Conservation (phyloP, 2,888 invertebrate genomes). For the Drepanosiphum platanoidis region DNA sequence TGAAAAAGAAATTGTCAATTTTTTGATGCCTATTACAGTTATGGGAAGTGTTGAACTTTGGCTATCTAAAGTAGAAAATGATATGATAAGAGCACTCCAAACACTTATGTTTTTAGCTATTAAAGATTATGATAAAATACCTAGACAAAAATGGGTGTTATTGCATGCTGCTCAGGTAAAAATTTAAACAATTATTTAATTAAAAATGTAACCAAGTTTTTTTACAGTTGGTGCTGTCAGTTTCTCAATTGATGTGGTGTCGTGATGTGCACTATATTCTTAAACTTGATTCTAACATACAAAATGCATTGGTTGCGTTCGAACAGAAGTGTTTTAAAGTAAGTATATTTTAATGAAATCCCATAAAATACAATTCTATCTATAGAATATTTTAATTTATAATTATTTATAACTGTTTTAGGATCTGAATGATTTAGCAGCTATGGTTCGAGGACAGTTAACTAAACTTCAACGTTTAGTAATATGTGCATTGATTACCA, state of each 20-base stretch:
- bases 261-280: slow-evolving; percentile 80
- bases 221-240: slow-evolving; percentile 78
- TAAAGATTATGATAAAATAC: slow-evolving; percentile 73
- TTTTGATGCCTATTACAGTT: slow-evolving; percentile 83
- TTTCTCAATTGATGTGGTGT: slow-evolving; percentile 94
- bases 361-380: not conserved
- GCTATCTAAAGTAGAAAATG: slow-evolving; percentile 90
- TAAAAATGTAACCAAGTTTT: slow-evolving; percentile 26
- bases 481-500: slow-evolving; percentile 85
- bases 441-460: slow-evolving; percentile 79
- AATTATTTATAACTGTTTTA: slow-evolving; percentile 65
- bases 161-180: slow-evolving; percentile 78
- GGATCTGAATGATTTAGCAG: slow-evolving; percentile 83
- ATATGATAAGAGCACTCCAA: slow-evolving; percentile 84
- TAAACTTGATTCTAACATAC: slow-evolving; percentile 70
- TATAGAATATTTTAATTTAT: not conserved
- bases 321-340: slow-evolving; percentile 67
- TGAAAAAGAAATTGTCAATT: slow-evolving; percentile 82
- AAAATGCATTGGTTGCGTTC: slow-evolving; percentile 62
- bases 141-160: slow-evolving; percentile 79
- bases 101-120: slow-evolving; percentile 80
- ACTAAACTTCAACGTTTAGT: slow-evolving; percentile 78
- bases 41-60: slow-evolving; percentile 97
- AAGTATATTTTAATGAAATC: slow-evolving; percentile 64
- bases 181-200: slow-evolving; percentile 38